Percentiles rank a stretch among this genome's conserved stretches.
Conservation (phyloP, 2,113 vertebrate species). For the Cheilinus undulatus region DNA sequence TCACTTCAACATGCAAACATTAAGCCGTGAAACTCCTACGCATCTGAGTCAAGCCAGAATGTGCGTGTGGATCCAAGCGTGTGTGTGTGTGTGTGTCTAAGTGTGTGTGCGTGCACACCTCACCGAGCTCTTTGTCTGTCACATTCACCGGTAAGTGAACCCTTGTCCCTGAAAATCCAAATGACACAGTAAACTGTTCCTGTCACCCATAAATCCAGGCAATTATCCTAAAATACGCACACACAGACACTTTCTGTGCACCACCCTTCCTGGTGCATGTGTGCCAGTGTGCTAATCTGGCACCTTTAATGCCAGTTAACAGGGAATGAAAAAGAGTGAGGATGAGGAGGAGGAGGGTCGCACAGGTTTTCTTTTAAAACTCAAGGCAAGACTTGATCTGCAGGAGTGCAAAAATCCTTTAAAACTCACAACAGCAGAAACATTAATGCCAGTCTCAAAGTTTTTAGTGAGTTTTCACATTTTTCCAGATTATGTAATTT, state of each 20-base stretch:
- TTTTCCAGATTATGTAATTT: not conserved
- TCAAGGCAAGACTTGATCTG: slow-evolving; percentile 26
- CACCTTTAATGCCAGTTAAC: slow-evolving; percentile 49
- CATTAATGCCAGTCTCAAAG: not conserved
- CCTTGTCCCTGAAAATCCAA: slow-evolving; percentile 72
- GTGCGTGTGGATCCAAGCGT: too few relatives aligned
- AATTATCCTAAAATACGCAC: slow-evolving; percentile 56
- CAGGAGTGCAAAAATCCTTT: slow-evolving; percentile 31
- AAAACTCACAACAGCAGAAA: slow-evolving; percentile 16
- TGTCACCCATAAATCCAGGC: slow-evolving; percentile 67
- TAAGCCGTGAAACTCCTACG: slow-evolving; percentile 48
- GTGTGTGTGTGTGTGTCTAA: not conserved
- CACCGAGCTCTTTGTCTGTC: slow-evolving; percentile 45
- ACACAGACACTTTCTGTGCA: slow-evolving; percentile 4
- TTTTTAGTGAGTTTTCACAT: not conserved
- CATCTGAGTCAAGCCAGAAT: slow-evolving; percentile 16
- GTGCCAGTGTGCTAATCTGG: slow-evolving; percentile 57
- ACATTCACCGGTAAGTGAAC: slow-evolving; percentile 73
- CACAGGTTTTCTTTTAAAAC: slow-evolving; percentile 21
- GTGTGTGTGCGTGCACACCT: slow-evolving; percentile 27
- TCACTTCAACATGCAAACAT: slow-evolving; percentile 43
- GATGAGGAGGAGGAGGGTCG: not conserved
- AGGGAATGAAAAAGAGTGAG: slow-evolving; percentile 6
- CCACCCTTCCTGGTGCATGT: slow-evolving; percentile 32
- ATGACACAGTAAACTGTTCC: slow-evolving; percentile 70